Conservation (phyloP, 1,140 invertebrate genomes). For the Cyrtorhinus lividipennis region DNA sequence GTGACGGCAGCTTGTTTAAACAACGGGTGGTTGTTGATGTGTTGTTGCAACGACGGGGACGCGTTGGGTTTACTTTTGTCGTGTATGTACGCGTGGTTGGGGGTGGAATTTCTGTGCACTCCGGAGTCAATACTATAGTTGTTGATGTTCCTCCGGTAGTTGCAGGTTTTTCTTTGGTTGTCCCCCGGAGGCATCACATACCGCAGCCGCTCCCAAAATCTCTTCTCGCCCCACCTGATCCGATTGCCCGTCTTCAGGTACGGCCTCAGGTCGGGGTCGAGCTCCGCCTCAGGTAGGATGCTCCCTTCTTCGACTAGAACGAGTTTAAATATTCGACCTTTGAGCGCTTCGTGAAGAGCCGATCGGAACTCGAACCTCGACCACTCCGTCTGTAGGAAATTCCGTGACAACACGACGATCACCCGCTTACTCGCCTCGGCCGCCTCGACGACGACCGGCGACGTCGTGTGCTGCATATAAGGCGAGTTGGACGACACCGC, state of each 20-base stretch:
- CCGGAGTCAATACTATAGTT: constrained; percentile 53
- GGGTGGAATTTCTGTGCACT: constrained; percentile 34
- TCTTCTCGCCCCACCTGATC: constrained; percentile 73
- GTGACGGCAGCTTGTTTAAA: constrained; percentile 33
- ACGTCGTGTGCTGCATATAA: constrained; percentile 51
- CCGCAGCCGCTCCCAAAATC: constrained; percentile 81
- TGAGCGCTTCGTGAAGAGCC: constrained; percentile 70
- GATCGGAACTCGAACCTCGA: constrained; percentile 67
- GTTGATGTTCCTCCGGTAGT: constrained; percentile 53
- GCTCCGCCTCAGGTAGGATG: constrained; percentile 56
- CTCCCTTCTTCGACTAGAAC: constrained; percentile 74
- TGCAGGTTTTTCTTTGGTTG: constrained; percentile 35
- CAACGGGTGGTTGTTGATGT: constrained; percentile 31
- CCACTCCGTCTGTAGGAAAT: constrained; percentile 77
- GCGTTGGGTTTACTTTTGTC: constrained; percentile 31
- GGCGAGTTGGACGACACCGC: constrained; percentile 33
- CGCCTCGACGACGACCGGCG: constrained; percentile 65
- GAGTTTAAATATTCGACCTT: constrained; percentile 65
- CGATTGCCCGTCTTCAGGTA: constrained; percentile 72
- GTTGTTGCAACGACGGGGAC: constrained; percentile 32
- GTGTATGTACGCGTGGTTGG: constrained; percentile 31
- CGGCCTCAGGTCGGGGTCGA: constrained; percentile 71
- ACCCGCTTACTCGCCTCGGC: constrained; percentile 69
- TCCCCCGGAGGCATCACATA: constrained; percentile 69
- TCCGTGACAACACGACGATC: constrained; percentile 62